Base-by-base conservation (phyloP, 2,797 vertebrate species). In the Sarcoramphus papa region DNA sequence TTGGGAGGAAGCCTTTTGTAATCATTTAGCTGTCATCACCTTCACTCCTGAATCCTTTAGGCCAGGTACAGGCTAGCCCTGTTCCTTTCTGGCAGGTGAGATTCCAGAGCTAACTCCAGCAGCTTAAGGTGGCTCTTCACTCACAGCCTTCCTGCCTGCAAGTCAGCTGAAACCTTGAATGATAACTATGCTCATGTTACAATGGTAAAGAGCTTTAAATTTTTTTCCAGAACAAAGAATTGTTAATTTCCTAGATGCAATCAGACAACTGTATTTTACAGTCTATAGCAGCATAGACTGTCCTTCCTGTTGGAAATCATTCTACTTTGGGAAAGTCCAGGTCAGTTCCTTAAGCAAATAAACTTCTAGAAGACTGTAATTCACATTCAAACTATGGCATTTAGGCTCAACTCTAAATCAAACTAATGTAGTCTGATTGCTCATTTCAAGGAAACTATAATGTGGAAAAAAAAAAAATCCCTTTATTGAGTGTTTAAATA, bases 21-120 rank as follows among this genome's bases (percentile, higher is more conserved):
- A 77, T 79, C 92, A 88, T 92, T 80, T 74, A 90, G 77, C 89
- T 95, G 93, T 95, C 92, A 95, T 81, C 95, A 67, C 92, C 74
- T 69, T 89, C 59, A 40, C 87, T 96, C 60, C 74, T 40, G 50
- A 70, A 60, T 89, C 88, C 62, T 84, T 63, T 25, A 79, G 83
- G 82, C 85, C 92, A 90, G 67, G 51, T 93, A 92, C 64, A 67
- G 94, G 78, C 91, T 53, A 92, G 85, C 40, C 80, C 72, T 91
- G 51, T 51, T 93, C 89, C 70, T 45, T 45, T 92, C 78, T 88
- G 70, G 75, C 81, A 93, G 90, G 89, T 70, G 68, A 96, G 88
- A 89, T 88, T 88, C 78, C 67, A 91, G 53, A 88, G 43, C 74
- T 57, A 28, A 78, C 93, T 91, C 73, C 76, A 82, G 57, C 90